Conservation (phyloP, 2,113 vertebrate genomes). For the Cryptomyrus ogoouensis region DNA sequence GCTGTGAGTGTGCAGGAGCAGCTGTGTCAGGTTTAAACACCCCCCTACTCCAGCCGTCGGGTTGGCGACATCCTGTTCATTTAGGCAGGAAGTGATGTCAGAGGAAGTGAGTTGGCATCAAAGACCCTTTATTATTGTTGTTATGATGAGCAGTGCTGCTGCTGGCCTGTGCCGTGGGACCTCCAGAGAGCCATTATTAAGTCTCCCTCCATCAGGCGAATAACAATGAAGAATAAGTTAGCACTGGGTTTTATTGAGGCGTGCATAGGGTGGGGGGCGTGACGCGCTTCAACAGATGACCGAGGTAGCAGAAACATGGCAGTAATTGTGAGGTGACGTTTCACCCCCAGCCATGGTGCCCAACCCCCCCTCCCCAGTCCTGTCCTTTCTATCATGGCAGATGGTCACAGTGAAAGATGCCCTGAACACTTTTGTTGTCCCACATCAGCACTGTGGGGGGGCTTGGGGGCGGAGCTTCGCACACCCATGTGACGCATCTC, state of each 20-base stretch:
- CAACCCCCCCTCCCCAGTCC: background rate
- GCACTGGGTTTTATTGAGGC: no score
- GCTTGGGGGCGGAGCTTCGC: no score
- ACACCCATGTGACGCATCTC: background rate
- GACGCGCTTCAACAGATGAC: background rate
- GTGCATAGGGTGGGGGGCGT: background rate
- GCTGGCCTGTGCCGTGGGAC: background rate
- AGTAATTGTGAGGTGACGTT: background rate
- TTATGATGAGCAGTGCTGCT: background rate
- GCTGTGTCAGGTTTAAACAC: background rate
- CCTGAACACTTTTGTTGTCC: background rate
- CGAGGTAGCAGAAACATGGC: background rate
- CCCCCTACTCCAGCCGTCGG: background rate
- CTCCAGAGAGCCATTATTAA: background rate
- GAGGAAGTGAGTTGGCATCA: background rate
- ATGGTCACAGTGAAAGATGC: background rate
- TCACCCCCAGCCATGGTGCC: background rate
- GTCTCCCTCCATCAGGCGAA: background rate
- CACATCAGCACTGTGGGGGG: background rate
- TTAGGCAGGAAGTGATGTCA: conserved; percentile 19
- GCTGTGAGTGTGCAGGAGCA: background rate
- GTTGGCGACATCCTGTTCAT: background rate
- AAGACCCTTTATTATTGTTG: background rate
- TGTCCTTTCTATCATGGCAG: background rate
- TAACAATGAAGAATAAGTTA: background rate